Evolutionary conservation across 2,113 vertebrate species (phyloP).

Genomic region (Dascyllus trimaculatus): DNA sequence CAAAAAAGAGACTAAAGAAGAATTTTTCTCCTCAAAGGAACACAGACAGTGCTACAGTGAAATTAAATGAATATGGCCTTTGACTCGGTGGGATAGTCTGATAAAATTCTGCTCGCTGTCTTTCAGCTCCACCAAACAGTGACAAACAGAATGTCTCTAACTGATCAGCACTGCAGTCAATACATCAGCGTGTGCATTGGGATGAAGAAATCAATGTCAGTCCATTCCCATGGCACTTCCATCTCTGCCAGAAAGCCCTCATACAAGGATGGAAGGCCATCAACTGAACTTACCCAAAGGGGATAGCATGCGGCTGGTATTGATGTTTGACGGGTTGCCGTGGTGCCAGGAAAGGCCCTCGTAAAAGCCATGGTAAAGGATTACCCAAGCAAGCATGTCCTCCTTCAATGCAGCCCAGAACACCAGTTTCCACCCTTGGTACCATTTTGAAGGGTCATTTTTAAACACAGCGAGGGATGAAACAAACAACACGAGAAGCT

Average conservation of each 20-base stretch:
- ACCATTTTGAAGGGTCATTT: slow-evolving; percentile 82
- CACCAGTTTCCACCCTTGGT: slow-evolving; percentile 72
- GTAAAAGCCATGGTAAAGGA: slow-evolving; percentile 72
- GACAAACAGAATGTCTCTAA: slow-evolving; percentile 54
- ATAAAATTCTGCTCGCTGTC: slow-evolving; percentile 40
- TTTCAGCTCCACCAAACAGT: slow-evolving; percentile 55
- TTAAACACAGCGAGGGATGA: slow-evolving; percentile 78
- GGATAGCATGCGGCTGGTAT: slow-evolving; percentile 68
- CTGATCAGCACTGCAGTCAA: slow-evolving; percentile 70
- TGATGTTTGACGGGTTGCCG: slow-evolving; percentile 74
- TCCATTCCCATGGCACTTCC: slow-evolving; percentile 64
- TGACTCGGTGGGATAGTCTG: slow-evolving; percentile 25
- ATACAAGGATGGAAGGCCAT: slow-evolving; percentile 71
- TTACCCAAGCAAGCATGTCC: slow-evolving; percentile 75
- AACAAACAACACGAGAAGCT: slow-evolving; percentile 72
- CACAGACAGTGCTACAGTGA: background rate
- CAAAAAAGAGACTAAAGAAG: slow-evolving; percentile 15
- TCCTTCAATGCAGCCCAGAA: slow-evolving; percentile 61
- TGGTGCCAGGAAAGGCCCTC: slow-evolving; percentile 62
- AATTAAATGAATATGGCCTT: slow-evolving; percentile 37
- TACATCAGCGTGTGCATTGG: slow-evolving; percentile 71
- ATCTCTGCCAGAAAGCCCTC: slow-evolving; percentile 76
- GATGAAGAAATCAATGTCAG: slow-evolving; percentile 84
- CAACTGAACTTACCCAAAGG: slow-evolving; percentile 74
- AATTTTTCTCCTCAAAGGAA: slow-evolving; percentile 18